These are phyloP conservation scores for Drosophila takahashii DNA, from an alignment of 1,140 invertebrate species.

Conservation along the genomic window DNA sequence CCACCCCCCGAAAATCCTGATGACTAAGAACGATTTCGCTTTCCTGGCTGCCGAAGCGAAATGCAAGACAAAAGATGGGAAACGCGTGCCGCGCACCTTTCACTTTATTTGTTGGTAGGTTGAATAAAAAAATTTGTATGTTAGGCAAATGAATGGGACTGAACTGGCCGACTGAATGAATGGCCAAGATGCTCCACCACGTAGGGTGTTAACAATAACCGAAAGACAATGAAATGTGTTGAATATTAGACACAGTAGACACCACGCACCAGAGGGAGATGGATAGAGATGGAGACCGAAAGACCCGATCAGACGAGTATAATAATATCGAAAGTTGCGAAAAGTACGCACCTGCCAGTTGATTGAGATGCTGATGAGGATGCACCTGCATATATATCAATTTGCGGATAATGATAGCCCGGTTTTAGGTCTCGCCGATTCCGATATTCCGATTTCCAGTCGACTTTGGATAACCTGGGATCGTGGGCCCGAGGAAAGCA, in stretches of 20 bases:
- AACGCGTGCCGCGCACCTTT: conserved; percentile 71
- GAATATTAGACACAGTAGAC: conserved; percentile 22
- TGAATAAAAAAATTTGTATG: conserved; percentile 11
- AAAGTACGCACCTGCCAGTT: conserved; percentile 39
- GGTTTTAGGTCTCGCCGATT: conserved; percentile 32
- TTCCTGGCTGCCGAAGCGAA: conserved; percentile 16
- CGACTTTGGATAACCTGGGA: conserved; percentile 25
- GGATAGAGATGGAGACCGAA: conserved; percentile 7
- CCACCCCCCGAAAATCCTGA: conserved; percentile 8
- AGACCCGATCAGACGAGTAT: conserved; percentile 18
- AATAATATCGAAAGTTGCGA: conserved; percentile 38
- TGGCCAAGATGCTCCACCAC: conserved; percentile 42
- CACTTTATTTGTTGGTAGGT: conserved; percentile 63
- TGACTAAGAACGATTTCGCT: conserved; percentile 47
- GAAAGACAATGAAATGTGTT: conserved; percentile 25
- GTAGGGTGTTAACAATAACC: conserved; percentile 19
- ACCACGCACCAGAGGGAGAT: conserved; percentile 38
- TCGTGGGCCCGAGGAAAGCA: conserved; percentile 62
- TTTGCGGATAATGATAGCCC: conserved; percentile 27
- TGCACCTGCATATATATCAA: conserved; percentile 44
- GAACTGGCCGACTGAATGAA: conserved; percentile 45
- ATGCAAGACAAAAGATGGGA: conserved; percentile 45
- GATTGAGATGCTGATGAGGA: conserved; percentile 13
- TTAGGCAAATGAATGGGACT: conserved; percentile 67
- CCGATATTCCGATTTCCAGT: conserved; percentile 39